Base-by-base conservation (phyloP, 2,888 invertebrate genomes). In the Perdita meconis region DNA sequence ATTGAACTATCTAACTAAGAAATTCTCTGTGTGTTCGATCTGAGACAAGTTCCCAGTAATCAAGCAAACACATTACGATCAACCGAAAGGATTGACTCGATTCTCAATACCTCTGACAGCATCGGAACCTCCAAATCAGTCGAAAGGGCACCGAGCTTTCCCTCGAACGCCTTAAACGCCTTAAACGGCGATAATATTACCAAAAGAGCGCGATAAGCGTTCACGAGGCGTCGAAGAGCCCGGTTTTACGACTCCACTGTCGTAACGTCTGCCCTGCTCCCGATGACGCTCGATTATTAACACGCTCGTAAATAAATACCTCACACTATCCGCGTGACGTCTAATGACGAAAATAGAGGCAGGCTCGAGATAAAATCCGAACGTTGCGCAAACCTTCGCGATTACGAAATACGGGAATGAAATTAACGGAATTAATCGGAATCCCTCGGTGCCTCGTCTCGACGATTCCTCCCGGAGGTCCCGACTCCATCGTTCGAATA, bases 391-490 rank as follows among this genome's bases (percentile, higher is more conserved):
- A 36, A 4, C 2, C 38, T 10, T 3, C 1, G 13, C 3, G 22
- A 36, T 10, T 13, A 8, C 19, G 42, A n/a, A 4, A 34, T 34
- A 2, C 19, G 44, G 8, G 24, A 24, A 47, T 36, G 53, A 44
- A 42, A 72, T 63, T 53, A 61, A 73, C 44, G 42, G 36, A 50
- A 71, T 55, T 69, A 53, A 72, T 69, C 72, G 50, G 55, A 55
- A 16, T 42, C 42, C 40, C 53, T 6, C 2, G 26, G 30, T 36
- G 59, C 22, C 22, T 22, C 55, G 44, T 60, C 71, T 42, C 36
- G 70, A 44, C 59, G 60, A 44, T 57, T 51, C 24, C 10, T 13
- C 30, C 19, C 13, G n/a, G 8, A 16, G 6, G 3, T 30, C 30
- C 6, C 2, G 30, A 6, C 30, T 4, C 10, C 26, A 53, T 44